Conservation (phyloP, 2,113 vertebrate species). For the Lontra canadensis region DNA sequence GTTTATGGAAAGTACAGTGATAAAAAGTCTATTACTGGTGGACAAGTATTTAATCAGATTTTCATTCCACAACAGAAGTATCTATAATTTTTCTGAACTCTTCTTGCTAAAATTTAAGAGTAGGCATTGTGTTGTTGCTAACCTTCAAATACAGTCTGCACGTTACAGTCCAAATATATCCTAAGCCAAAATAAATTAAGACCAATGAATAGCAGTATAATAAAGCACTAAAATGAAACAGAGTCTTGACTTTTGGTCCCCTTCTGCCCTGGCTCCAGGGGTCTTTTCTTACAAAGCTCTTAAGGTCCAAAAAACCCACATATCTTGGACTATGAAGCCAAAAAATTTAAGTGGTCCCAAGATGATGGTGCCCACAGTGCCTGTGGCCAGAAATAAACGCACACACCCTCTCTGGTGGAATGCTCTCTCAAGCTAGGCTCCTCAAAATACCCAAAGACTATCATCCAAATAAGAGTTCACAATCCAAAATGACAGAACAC, state of each 20-base stretch:
- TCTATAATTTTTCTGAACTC: neutral
- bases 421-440: neutral
- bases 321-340: neutral
- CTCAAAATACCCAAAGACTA: neutral
- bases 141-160: neutral
- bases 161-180: neutral
- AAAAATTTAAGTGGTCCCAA: neutral
- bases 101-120: conserved; percentile 7
- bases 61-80: neutral
- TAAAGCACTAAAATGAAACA: conserved; percentile 4
- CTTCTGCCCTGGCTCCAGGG: neutral
- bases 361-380: neutral
- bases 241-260: neutral
- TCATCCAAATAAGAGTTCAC: neutral
- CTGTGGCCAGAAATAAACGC: neutral
- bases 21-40: neutral
- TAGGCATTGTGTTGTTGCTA: neutral
- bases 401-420: neutral
- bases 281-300: neutral
- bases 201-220: neutral
- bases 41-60: neutral
- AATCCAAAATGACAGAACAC: neutral
- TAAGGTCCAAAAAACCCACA: neutral
- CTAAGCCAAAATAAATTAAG: neutral
- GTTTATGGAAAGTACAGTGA: neutral